Percentiles rank a stretch among this genome's conserved stretches.
Conservation (phyloP, 1,140 invertebrate species). For the Micrasema minimum region DNA sequence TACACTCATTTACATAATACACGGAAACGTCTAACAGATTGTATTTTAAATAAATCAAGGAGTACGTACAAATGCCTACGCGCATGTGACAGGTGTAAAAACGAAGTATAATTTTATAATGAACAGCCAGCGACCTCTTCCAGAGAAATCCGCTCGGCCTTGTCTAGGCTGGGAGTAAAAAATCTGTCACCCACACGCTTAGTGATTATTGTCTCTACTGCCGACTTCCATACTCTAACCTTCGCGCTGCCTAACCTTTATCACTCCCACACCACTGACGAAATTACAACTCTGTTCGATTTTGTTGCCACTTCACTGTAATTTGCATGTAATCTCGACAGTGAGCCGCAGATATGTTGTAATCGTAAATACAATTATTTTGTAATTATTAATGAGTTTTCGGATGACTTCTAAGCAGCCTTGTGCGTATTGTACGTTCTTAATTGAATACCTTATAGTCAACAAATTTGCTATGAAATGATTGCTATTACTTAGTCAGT, state of each 20-base stretch:
- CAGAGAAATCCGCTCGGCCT: constrained; percentile 10
- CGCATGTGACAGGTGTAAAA: constrained; percentile 28
- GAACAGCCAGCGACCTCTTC: neutral
- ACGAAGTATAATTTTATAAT: constrained; percentile 16
- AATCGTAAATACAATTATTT: neutral
- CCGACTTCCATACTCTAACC: constrained; percentile 7
- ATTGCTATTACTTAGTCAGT: too few relatives aligned
- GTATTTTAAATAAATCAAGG: constrained; percentile 24
- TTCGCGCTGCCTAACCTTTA: constrained; percentile 25
- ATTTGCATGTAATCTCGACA: constrained; percentile 21
- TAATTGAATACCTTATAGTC: too few relatives aligned
- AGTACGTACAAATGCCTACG: constrained; percentile 4
- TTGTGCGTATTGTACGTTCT: too few relatives aligned
- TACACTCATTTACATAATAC: too few relatives aligned
- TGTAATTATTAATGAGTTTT: too few relatives aligned
- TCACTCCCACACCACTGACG: constrained; percentile 10
- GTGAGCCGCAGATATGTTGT: neutral
- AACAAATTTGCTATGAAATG: too few relatives aligned
- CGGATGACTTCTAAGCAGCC: too few relatives aligned
- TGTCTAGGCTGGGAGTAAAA: constrained; percentile 21
- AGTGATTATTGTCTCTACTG: constrained; percentile 9
- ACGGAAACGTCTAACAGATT: too few relatives aligned
- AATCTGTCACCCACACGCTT: constrained; percentile 9
- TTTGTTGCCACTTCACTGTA: constrained; percentile 10
- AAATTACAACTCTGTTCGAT: constrained; percentile 9